Conservation (phyloP, 2,797 vertebrate genomes). For the Dendrocincla fuliginosa region DNA sequence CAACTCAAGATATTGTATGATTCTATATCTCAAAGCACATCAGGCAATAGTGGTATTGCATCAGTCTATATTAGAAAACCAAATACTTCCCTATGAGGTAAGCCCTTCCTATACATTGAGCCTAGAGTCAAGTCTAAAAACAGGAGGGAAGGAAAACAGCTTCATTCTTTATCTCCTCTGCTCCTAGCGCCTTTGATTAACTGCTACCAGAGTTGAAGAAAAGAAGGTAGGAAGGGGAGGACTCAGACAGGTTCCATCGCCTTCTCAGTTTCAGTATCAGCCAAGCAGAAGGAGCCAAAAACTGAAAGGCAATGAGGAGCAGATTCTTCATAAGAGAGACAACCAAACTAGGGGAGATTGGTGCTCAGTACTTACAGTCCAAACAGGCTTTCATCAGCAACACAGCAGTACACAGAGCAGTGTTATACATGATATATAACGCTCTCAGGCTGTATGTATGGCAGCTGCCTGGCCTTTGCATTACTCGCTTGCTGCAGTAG, state of each 20-base stretch:
- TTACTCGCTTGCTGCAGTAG: background rate
- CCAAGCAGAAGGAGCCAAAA: background rate
- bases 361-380: background rate
- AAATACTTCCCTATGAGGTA: background rate
- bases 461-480: background rate
- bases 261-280: background rate
- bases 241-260: background rate
- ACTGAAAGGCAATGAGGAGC: background rate
- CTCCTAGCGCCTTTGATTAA: background rate
- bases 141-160: background rate
- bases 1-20: background rate
- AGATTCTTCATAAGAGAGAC: background rate
- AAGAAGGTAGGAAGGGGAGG: background rate
- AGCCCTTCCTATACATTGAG: background rate
- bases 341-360: background rate
- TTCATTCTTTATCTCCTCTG: background rate
- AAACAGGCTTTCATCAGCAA: background rate
- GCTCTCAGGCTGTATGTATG: background rate
- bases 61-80: background rate
- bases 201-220: background rate
- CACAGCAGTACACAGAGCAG: background rate
- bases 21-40: background rate
- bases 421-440: accelerated
- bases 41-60: background rate
- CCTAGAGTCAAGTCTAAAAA: background rate